A percentile compares a stretch with the other conserved stretches of the same genome.
These are phyloP conservation scores for Sarcophaga subvicina DNA, from an alignment of 2,888 invertebrate genomes.

Conservation along the genomic window DNA sequence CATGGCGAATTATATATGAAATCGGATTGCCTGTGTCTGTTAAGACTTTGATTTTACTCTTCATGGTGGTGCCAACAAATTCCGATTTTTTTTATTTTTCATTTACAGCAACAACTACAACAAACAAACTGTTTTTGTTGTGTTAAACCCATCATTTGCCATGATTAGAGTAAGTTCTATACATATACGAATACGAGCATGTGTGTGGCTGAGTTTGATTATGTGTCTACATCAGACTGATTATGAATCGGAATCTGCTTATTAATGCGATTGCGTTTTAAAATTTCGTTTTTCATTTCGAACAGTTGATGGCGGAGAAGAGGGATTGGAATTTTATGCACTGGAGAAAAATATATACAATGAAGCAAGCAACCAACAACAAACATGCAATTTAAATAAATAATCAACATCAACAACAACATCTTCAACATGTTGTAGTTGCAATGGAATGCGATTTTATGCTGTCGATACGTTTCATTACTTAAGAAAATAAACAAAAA, in stretches of 20 bases:
- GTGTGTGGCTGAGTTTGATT: too few relatives aligned
- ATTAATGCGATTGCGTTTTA: constrained; percentile 45
- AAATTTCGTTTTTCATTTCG: background rate
- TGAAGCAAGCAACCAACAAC: constrained; percentile 52
- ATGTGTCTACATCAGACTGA: constrained; percentile 6
- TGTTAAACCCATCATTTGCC: constrained; percentile 47
- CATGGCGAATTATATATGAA: constrained; percentile 13
- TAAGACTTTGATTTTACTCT: constrained; percentile 5
- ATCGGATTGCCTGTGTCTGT: constrained; percentile 32
- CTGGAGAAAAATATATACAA: background rate
- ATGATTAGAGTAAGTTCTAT: constrained; percentile 20
- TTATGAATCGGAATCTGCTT: constrained; percentile 22
- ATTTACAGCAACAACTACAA: background rate
- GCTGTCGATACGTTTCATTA: constrained; percentile 70
- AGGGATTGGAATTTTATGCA: constrained; percentile 1
- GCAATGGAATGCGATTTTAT: constrained; percentile 65
- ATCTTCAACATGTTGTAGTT: too few relatives aligned
- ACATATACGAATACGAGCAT: too few relatives aligned
- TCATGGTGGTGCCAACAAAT: constrained; percentile 21
- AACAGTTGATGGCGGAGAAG: background rate
- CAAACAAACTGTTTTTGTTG: constrained; percentile 45
- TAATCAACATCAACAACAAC: constrained; percentile 77
- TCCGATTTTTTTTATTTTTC: background rate
- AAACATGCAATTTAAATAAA: constrained; percentile 79
- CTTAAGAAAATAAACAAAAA: constrained; percentile 32